Conservation (phyloP, 2,888 invertebrate species). For the Pteria penguin region DNA sequence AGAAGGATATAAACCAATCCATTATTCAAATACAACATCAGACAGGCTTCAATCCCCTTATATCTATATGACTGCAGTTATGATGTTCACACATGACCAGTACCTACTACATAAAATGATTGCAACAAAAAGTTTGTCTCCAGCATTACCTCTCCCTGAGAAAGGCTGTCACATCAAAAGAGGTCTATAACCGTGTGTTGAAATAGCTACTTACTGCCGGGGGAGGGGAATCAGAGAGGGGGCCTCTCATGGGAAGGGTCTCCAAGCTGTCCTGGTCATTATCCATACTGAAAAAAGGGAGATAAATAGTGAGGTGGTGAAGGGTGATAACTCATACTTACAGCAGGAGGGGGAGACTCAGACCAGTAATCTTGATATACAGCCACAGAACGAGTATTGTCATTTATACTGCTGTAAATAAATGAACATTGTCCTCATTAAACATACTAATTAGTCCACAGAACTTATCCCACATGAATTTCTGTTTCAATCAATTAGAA, state of each 20-base stretch:
- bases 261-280: constrained; percentile 23
- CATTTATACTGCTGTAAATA: neutral
- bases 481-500: too few relatives aligned
- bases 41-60: too few relatives aligned
- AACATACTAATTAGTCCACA: too few relatives aligned
- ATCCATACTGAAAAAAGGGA: constrained; percentile 29
- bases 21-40: too few relatives aligned
- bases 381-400: constrained; percentile 3
- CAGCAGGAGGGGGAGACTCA: constrained; percentile 62
- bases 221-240: constrained; percentile 58
- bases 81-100: too few relatives aligned
- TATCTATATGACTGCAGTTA: too few relatives aligned
- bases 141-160: neutral
- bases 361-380: constrained; percentile 38
- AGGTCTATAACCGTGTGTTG: neutral
- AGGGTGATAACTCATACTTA: constrained; percentile 40
- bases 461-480: too few relatives aligned
- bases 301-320: neutral
- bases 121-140: too few relatives aligned
- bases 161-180: neutral
- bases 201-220: constrained; percentile 59
- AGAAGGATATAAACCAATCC: too few relatives aligned
- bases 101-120: too few relatives aligned
- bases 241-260: constrained; percentile 46
- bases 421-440: too few relatives aligned